Evolutionary conservation across 2,113 vertebrate species (phyloP), one percentile per base, ranked within the genome.

Genomic region (Sorex araneus): DNA sequence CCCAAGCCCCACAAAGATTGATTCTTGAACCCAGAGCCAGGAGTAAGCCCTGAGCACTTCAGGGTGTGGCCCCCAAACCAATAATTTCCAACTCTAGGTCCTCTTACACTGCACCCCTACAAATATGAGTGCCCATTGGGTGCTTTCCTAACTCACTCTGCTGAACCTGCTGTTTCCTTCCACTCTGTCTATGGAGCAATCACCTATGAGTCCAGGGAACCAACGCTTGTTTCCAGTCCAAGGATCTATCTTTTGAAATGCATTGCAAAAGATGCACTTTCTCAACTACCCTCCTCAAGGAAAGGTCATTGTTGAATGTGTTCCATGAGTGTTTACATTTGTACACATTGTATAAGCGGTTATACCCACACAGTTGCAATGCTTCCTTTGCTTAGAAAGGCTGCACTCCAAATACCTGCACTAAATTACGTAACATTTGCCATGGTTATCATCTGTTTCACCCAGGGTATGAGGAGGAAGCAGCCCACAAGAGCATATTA

Each of bases 361-460:
- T 45, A 28, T 27, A 12, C n/a, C 30, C 10, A 45, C 45, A 12
- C 2, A 32, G 77, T 50, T 11, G 18, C 13, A 28, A 16, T 3
- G 10, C 28, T 27, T 60, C 45, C 34, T 30, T 43, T 54, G n/a
- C 30, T 10, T 32, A 40, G 64, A 45, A 89, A 43, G 43, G 3
- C 25, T 28, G 6, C 25, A 10, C 43, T 87, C 43, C n/a, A 7
- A 60, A 60, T 23, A 60, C 18, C 21, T 60, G 57, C 57, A 60
- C 21, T 60, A 60, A 66, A 19, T 8, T 25, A 34, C 54, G 30
- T 43, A 76, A 84, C 82, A 9, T 79, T 94, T 92, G 30, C 89
- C 27, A 85, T 79, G 78, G 89, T 92, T 94, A 93, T 86, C 92
- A 78, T 93, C 74, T 93, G 91, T 94, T 96, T 96, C 84, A 66